Conservation (phyloP, 2,888 invertebrate genomes). For the Steinernema scapterisci region DNA sequence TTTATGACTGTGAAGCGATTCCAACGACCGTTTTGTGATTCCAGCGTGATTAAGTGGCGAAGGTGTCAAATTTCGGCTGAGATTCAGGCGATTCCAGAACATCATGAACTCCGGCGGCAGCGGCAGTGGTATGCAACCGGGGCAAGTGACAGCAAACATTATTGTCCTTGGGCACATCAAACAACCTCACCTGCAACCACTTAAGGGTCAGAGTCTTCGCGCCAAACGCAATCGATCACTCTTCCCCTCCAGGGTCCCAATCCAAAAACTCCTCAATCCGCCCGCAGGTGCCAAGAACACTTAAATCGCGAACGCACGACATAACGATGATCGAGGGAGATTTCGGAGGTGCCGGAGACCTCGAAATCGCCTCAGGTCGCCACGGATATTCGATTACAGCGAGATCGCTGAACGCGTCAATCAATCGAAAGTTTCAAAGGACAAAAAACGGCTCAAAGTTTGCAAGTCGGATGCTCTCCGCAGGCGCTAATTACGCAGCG, state of each 20-base stretch:
- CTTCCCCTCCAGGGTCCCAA: no score
- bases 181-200: no score
- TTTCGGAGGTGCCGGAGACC: neutral
- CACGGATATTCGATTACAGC: slow-evolving; percentile 30
- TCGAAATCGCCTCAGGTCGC: neutral
- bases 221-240: no score
- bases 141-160: no score
- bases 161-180: no score
- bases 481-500: slow-evolving; percentile 9
- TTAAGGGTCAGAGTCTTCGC: no score
- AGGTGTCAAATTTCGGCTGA: neutral
- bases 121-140: no score
- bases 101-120: no score
- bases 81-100: neutral
- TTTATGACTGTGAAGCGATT: neutral
- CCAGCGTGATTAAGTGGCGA: neutral
- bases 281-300: no score
- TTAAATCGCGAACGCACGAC: no score
- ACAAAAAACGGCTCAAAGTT: neutral
- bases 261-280: no score
- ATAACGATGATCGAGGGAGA: slow-evolving; percentile 3
- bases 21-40: neutral
- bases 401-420: neutral
- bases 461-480: slow-evolving; percentile 1
- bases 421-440: slow-evolving; percentile 1